phyloP scores from a whole-genome alignment of 2,888 invertebrate species.

The Caenorhabditis virilis region DNA sequence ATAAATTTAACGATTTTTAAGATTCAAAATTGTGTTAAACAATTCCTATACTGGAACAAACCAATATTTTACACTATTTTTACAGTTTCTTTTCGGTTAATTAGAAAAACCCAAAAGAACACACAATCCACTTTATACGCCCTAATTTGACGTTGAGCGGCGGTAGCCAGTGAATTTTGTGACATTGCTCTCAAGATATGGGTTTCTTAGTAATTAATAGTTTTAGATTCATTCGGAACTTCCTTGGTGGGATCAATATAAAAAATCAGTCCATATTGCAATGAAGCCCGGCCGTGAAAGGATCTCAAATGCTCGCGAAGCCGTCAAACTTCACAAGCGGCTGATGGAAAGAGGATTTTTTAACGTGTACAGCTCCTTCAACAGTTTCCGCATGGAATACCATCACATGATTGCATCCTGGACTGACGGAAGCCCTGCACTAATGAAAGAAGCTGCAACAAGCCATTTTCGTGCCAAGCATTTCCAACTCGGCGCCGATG shows the following conservation, averaged over 20 bases:
- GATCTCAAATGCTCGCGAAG: conserved; percentile 12
- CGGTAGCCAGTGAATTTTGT: not conserved
- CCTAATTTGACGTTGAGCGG: too few species aligned
- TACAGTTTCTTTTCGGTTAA: not conserved
- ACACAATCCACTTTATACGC: not conserved
- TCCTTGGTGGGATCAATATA: conserved; percentile 12
- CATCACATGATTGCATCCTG: conserved; percentile 11
- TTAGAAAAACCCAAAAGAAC: not conserved
- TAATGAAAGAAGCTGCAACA: conserved; percentile 8
- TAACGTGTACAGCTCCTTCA: conserved; percentile 9
- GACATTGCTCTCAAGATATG: not conserved
- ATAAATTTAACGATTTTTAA: too few species aligned
- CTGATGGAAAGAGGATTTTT: conserved; percentile 12
- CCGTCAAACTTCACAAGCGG: conserved; percentile 8
- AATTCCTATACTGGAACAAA: not conserved
- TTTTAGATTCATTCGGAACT: conserved; percentile 16
- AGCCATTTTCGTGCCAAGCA: conserved; percentile 11
- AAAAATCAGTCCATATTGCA: conserved; percentile 8
- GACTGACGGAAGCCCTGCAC: conserved; percentile 8
- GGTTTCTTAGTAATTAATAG: conserved; percentile 2
- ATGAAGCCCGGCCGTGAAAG: not conserved
- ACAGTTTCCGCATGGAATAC: conserved; percentile 9
- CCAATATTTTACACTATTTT: not conserved
- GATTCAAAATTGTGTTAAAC: too few species aligned
- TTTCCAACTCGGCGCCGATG: conserved; percentile 10